phyloP scores from a whole-genome alignment of 2,888 invertebrate genomes.

The Apodemia zela region DNA sequence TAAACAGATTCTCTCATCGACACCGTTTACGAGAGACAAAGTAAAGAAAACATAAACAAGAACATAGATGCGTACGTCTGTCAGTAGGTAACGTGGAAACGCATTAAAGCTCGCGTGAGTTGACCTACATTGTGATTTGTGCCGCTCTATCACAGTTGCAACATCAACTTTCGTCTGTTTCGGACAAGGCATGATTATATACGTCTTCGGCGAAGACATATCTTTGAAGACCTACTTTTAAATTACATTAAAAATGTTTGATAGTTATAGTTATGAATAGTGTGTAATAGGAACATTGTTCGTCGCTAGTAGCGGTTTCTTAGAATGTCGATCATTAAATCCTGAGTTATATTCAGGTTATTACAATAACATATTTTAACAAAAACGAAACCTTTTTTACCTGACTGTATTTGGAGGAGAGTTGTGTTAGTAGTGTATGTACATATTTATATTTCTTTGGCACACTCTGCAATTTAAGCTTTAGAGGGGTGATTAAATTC shows the following conservation, averaged over 20 bases:
- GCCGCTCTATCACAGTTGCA: neutral
- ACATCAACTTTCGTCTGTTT: neutral
- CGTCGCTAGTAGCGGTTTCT: too few species aligned
- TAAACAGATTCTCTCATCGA: neutral
- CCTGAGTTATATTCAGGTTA: too few species aligned
- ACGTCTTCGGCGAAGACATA: neutral
- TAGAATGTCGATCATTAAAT: too few species aligned
- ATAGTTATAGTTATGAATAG: too few species aligned
- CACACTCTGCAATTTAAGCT: too few species aligned
- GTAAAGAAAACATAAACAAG: neutral
- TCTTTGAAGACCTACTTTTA: neutral
- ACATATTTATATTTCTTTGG: too few species aligned
- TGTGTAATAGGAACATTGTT: too few species aligned
- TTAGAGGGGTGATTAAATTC: too few species aligned
- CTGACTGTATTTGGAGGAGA: too few species aligned
- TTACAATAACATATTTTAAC: too few species aligned
- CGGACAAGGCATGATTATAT: neutral
- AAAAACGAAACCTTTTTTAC: too few species aligned
- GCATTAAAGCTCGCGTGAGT: constrained; percentile 1
- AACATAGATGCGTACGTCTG: neutral
- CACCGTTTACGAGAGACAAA: neutral
- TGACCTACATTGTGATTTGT: neutral
- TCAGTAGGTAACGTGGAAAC: neutral
- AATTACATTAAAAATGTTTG: neutral
- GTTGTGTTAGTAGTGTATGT: too few species aligned